A percentile compares a stretch with the other conserved stretches of the same genome.
These are phyloP conservation scores for Panthera uncia DNA, from an alignment of 2,113 vertebrate genomes.

Conservation along the genomic window DNA sequence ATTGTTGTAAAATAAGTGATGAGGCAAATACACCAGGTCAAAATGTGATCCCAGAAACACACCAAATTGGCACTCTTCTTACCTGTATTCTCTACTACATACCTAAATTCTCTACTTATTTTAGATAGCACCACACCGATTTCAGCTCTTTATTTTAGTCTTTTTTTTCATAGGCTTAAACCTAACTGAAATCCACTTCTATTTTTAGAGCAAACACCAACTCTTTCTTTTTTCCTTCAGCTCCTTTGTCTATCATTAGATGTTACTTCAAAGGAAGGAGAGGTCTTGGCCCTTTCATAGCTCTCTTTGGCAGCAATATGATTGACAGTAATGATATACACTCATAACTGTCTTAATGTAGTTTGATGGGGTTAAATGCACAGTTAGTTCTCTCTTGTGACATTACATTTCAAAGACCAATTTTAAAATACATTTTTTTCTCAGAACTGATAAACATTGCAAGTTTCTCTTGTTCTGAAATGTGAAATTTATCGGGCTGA, in stretches of 20 bases:
- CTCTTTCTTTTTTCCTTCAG: background rate
- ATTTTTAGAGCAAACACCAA: background rate
- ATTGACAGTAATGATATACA: background rate
- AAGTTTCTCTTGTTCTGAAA: background rate
- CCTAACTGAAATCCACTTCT: background rate
- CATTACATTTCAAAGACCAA: background rate
- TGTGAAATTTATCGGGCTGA: background rate
- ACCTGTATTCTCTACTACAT: background rate
- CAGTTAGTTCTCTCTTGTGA: background rate
- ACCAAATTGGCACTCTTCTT: background rate
- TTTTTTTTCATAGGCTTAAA: background rate
- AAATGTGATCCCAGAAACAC: background rate
- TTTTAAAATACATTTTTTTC: slow-evolving; percentile 7
- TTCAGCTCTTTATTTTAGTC: background rate
- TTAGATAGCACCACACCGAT: background rate
- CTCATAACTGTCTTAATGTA: background rate
- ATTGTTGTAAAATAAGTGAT: background rate
- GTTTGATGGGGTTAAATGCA: background rate
- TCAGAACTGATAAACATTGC: background rate
- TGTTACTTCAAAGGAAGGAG: background rate
- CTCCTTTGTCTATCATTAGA: background rate
- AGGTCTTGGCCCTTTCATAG: background rate
- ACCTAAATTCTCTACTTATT: background rate
- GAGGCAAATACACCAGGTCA: background rate
- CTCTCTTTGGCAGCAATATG: background rate